These are phyloP conservation scores for Trachythela sp. DNA, from an alignment of 64 coral and sea anemone species.

Conservation along the genomic window DNA sequence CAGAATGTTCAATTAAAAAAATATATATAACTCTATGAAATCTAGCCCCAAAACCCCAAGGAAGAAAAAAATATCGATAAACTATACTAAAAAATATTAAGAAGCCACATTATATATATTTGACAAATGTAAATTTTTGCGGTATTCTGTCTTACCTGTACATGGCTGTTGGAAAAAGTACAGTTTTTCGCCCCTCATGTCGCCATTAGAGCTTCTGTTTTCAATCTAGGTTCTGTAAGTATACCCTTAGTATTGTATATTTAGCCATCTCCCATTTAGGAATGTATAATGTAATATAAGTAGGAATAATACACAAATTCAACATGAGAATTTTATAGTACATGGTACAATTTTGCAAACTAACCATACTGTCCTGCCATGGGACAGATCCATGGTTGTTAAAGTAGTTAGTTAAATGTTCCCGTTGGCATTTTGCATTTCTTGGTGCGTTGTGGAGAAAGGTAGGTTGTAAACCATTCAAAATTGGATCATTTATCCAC, in stretches of 20 bases:
- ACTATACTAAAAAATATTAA: too few species aligned
- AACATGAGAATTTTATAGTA: neutral
- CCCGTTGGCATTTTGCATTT: constrained; percentile 5
- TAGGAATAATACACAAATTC: neutral
- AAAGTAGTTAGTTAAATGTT: constrained; percentile 17
- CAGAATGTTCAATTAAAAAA: too few species aligned
- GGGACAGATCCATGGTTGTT: constrained; percentile 24
- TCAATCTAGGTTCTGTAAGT: neutral
- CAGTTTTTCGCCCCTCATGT: neutral
- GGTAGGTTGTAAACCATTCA: constrained; percentile 14
- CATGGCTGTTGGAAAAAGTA: neutral
- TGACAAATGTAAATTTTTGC: too few species aligned
- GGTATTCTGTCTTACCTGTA: too few species aligned
- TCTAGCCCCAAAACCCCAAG: too few species aligned
- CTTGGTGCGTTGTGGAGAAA: neutral
- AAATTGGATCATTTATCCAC: constrained; percentile 19
- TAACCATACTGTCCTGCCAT: constrained; percentile 17
- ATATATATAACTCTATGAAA: too few species aligned
- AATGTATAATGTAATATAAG: neutral
- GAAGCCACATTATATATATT: too few species aligned
- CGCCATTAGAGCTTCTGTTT: neutral
- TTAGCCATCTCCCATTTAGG: neutral
- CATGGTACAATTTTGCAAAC: neutral
- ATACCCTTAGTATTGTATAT: neutral
- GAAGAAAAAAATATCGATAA: too few species aligned